Percentiles rank a stretch among this genome's conserved stretches.
phyloP scores from a whole-genome alignment of 2,888 invertebrate species.

The Griposia aprilina region DNA sequence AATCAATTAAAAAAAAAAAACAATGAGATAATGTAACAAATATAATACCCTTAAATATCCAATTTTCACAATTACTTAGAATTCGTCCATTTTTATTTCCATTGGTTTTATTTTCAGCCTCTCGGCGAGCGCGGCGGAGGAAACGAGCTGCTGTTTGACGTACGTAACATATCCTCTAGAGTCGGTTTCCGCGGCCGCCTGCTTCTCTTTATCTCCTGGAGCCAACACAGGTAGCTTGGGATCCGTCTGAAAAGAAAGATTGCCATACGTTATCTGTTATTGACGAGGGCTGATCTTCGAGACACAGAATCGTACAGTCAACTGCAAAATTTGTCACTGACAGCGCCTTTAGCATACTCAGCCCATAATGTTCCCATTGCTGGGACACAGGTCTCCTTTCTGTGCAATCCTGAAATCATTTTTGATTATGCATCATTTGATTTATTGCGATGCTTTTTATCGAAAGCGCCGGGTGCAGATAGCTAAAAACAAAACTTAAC shows the following conservation, averaged over 20 bases:
- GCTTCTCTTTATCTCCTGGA: constrained; percentile 96
- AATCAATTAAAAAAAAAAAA: not conserved
- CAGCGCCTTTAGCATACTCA: not conserved
- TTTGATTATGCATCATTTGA: not conserved
- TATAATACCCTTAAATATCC: not conserved
- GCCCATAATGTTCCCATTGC: too few species aligned
- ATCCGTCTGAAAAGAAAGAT: constrained; percentile 86
- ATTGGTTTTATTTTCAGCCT: constrained; percentile 90
- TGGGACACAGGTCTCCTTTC: too few species aligned
- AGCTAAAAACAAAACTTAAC: not conserved
- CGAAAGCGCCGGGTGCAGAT: not conserved
- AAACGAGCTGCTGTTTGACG: constrained; percentile 93
- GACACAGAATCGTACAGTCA: not conserved
- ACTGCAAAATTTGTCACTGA: not conserved
- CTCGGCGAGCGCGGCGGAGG: constrained; percentile 91
- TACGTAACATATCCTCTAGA: constrained; percentile 94
- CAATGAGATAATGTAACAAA: not conserved
- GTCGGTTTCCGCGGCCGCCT: constrained; percentile 92
- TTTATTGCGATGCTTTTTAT: not conserved
- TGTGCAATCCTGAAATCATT: not conserved
- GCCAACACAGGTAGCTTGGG: constrained; percentile 93
- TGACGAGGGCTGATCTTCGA: not conserved
- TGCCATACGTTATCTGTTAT: not conserved
- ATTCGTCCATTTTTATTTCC: constrained; percentile 64
- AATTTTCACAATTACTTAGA: not conserved